Base-by-base conservation (phyloP, 2,113 vertebrate species). In the Triplophysa siluroides region DNA sequence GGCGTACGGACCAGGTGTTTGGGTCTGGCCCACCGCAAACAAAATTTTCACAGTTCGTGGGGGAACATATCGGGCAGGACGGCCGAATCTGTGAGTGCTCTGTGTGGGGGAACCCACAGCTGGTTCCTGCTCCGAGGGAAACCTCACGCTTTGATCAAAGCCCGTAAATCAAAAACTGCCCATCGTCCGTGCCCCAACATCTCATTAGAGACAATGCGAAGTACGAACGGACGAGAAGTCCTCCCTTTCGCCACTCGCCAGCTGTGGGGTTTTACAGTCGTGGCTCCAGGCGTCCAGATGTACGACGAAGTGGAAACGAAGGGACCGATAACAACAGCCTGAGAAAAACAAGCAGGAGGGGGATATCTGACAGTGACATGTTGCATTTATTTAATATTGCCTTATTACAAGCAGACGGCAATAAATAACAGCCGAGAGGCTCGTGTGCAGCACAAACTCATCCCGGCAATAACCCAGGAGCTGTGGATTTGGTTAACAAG, bases 111-210 rank as follows among this genome's bases (percentile, higher is more conserved):
- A 50, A 14, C 12, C 63, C 78, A 58, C 69, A 73, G 78, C 78
- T 74, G 78, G 58, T 52, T 50, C 41, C 9, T 50, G 13, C 65
- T 62, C 68, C 52, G 24, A 1, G 43, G 56, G 24, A 79, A 63
- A 45, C 78, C 78, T 70, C 76, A 69, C 11, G 67, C 67, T 52
- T 70, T 38, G 78, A 79, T 79, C 78, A 70, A 71, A 77, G 58
- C 41, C 41, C 2, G 13, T 63, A 21, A 69, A n/a, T 63, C 26
- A 6, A 79, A 52, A 65, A 21, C 56, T 41, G 65, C 67, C 67
- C 78, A 79, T 13, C 33, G 26, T 41, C 24, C 26, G 6, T 12
- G 21, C 21, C 6, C 43, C 60, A 63, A n/a, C 61, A 24, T 63
- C 24, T 63, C 58, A 47, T 45, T 26, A 38, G 18, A 21, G 38